Percentiles rank a stretch among this genome's conserved stretches.
phyloP scores from a whole-genome alignment of 2,113 vertebrate species.

The Falcunculus frontatus region DNA sequence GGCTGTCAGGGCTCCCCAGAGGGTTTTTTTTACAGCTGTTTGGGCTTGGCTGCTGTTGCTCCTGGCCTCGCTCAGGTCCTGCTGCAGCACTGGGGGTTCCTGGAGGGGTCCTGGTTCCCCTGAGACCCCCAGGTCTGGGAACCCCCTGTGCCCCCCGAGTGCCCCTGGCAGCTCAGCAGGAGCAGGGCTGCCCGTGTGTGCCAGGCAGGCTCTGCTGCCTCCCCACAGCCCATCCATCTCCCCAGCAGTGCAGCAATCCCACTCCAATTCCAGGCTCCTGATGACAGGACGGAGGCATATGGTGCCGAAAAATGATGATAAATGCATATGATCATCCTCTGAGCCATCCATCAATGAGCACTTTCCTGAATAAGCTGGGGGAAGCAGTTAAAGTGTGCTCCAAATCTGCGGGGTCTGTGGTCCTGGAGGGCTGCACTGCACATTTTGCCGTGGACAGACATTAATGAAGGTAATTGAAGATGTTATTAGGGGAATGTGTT shows the following conservation, averaged over 20 bases:
- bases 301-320: background rate
- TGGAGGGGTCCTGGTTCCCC: background rate
- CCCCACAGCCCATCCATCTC: background rate
- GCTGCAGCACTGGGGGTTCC: background rate
- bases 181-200: background rate
- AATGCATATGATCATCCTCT: background rate
- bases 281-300: background rate
- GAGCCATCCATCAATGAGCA: background rate
- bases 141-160: background rate
- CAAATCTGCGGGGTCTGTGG: background rate
- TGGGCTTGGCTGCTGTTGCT: background rate
- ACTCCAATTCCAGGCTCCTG: background rate
- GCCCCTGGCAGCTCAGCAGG: background rate
- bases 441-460: constrained; percentile 62
- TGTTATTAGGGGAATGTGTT: constrained; percentile 81
- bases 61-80: background rate
- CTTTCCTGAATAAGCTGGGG: background rate
- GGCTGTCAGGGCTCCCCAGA: background rate
- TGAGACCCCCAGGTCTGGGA: background rate
- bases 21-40: fast-evolving
- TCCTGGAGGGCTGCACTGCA: constrained; percentile 22
- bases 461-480: constrained; percentile 79
- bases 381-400: background rate
- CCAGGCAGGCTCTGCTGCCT: background rate
- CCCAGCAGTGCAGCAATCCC: background rate